phyloP scores from a whole-genome alignment of 2,888 invertebrate species.

The Oxycera nigricornis region DNA sequence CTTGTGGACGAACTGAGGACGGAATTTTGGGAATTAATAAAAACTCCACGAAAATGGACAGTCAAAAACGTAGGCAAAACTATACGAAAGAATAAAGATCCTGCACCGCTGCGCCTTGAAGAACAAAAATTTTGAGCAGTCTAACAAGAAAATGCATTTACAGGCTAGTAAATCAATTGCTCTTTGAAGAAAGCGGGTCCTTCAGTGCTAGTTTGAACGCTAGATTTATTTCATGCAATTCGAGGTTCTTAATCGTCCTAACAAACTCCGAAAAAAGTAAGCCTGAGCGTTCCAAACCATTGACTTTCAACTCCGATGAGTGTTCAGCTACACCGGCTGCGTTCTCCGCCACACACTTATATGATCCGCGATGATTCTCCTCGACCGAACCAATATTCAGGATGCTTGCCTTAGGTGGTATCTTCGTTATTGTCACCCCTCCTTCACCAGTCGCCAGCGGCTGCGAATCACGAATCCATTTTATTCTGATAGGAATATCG shows the following conservation, averaged over 20 bases:
- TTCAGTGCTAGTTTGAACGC: not conserved
- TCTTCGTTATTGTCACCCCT: conserved; percentile 63
- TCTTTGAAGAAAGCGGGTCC: too few species aligned
- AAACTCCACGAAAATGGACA: not conserved
- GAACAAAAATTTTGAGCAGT: too few species aligned
- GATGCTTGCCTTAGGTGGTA: conserved; percentile 70
- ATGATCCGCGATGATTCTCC: conserved; percentile 75
- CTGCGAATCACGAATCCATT: conserved; percentile 70
- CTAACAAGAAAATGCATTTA: too few species aligned
- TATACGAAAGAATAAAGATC: too few species aligned
- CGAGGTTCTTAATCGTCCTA: too few species aligned
- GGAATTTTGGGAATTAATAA: conserved; percentile 42
- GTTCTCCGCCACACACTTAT: conserved; percentile 78
- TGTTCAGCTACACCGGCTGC: conserved; percentile 71
- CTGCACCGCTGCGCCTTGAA: too few species aligned
- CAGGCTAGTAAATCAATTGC: too few species aligned
- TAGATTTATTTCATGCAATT: too few species aligned
- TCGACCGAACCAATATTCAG: conserved; percentile 73
- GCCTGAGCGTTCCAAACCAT: conserved; percentile 65
- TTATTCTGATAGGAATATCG: conserved; percentile 78
- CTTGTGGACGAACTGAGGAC: conserved; percentile 71
- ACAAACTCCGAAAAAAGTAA: not conserved
- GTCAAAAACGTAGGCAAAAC: too few species aligned
- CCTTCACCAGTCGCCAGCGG: conserved; percentile 63
- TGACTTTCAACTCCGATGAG: conserved; percentile 74